Evolutionary conservation across 1,140 invertebrate species (phyloP), one percentile per base, ranked within the genome.

Genomic region (Sycobia sp.): DNA sequence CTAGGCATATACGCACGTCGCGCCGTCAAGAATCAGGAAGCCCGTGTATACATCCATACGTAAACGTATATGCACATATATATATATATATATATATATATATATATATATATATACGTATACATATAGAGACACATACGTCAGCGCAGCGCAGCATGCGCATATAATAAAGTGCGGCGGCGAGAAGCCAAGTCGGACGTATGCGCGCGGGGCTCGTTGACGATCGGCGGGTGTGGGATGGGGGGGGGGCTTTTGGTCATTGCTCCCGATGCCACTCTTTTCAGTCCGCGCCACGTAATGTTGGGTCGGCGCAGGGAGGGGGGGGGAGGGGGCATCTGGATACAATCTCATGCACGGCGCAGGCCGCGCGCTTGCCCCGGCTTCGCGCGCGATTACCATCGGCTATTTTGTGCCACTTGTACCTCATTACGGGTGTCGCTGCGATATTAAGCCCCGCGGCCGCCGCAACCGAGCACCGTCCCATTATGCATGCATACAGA

Each of bases 401-500:
- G 71, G 74, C 80, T 81, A 82, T 82, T 82, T 82, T 82, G 74
- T 82, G 70, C 79, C 80, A 82, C 80, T 82, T 82, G 78, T 81
- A 81, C 76, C 78, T 80, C 80, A 82, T 82, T 80, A 81, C 76
- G 74, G 75, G 73, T 78, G 78, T 11, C 29, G 29, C 29, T 32
- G 29, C 5, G 29, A 4, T 11, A 32, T 32, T 32, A 32, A 11
- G 29, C 29, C n/a, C 18, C 49, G 49, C 58, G 49, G 58, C 80
- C 80, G 78, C 74, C 32, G 44, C 22, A 27, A 47, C 25, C 69
- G 68, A 68, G 62, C 74, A 71, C 65, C 74, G 67, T 69, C 76
- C 76, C 74, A 80, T 79, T 80, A 80, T 80, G 76, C 80, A 75
- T 80, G 76, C 72, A n/a, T n/a, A n/a, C n/a, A n/a, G n/a, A n/a